Base-by-base conservation (phyloP, 2,113 vertebrate species). In the Lanius ludovicianus region DNA sequence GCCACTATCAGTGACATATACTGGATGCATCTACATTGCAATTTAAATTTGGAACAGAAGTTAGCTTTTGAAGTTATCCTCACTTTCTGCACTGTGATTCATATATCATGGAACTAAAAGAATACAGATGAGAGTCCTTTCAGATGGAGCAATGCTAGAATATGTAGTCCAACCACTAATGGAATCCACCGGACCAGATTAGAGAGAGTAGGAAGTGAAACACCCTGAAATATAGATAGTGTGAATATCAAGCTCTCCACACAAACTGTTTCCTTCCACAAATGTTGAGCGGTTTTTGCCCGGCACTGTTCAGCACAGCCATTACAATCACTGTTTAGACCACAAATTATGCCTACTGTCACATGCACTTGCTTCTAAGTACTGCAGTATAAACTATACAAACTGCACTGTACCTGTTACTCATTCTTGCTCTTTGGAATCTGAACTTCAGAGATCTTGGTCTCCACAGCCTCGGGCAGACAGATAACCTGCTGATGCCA, bases 251-350 rank as follows among this genome's bases (percentile, higher is more conserved):
- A 82, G 87, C 49, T 93, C 41, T 64, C 77, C 46, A 50, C 46
- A 80, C 49, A 68, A 95, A 86, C 49, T 37, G 71, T 50, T 96
- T 91, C 87, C 91, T 96, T 94, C 84, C 93, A 94, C 80, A 92
- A 65, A 74, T 35, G n/a, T n/a, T 65, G 55, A 71, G 52, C 0
- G 0, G 8, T 46, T 87, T 56, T 55, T 85, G 30, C 59, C 44
- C 71, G 88, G 69, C 35, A 35, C 41, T 39, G 16, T 55, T 83
- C 55, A 92, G 57, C 33, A 71, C 24, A 73, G 22, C 55, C 63
- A 90, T 90, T 94, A 80, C 44, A 82, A 71, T 70, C 70, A 67
- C 62, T 80, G 42, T 50, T 85, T n/a, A 65, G 80, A 91, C 89
- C 93, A 96, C 73, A 69, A 90, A 86, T 87, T 77, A 92, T 55